Evolutionary conservation across 2,113 vertebrate species (phyloP).

Genomic region (Tricholaema leucomelas): DNA sequence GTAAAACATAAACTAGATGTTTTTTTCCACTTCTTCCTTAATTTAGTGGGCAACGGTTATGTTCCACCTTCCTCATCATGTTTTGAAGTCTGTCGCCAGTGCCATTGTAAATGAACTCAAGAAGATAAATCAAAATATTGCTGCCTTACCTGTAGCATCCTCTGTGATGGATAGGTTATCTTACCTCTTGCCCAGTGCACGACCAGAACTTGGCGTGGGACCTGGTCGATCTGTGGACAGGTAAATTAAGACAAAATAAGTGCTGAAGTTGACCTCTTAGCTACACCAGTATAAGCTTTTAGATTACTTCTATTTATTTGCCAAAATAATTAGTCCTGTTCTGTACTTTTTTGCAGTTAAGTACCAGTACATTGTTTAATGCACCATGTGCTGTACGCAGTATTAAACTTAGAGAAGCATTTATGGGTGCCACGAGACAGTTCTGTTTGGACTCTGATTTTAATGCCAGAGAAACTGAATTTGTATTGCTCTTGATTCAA

Average conservation of each 20-base stretch:
- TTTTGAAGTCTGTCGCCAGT: constrained; percentile 92
- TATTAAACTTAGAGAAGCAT: neutral
- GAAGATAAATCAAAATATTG: constrained; percentile 99
- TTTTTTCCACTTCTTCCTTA: constrained; percentile 21
- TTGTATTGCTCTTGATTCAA: neutral
- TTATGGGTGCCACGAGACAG: neutral
- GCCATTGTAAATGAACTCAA: constrained; percentile 98
- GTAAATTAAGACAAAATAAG: constrained; percentile 68
- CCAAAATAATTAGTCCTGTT: neutral
- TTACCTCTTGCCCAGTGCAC: constrained; percentile 97
- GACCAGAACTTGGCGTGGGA: constrained; percentile 95
- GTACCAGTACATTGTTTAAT: neutral
- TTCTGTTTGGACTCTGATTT: neutral
- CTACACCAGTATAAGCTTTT: neutral
- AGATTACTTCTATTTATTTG: neutral
- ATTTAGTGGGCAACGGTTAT: constrained; percentile 96
- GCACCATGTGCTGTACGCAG: fast-evolving
- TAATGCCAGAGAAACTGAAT: neutral
- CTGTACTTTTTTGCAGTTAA: neutral
- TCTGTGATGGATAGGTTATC: constrained; percentile 99
- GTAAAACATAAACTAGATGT: neutral
- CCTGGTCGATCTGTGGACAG: constrained; percentile 97
- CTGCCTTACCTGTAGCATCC: constrained; percentile 98
- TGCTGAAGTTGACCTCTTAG: neutral
- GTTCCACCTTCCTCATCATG: constrained; percentile 97